Percentiles rank a stretch among this genome's conserved stretches.
These are phyloP conservation scores for Corapipo altera DNA, from an alignment of 2,113 vertebrate species.

Conservation along the genomic window DNA sequence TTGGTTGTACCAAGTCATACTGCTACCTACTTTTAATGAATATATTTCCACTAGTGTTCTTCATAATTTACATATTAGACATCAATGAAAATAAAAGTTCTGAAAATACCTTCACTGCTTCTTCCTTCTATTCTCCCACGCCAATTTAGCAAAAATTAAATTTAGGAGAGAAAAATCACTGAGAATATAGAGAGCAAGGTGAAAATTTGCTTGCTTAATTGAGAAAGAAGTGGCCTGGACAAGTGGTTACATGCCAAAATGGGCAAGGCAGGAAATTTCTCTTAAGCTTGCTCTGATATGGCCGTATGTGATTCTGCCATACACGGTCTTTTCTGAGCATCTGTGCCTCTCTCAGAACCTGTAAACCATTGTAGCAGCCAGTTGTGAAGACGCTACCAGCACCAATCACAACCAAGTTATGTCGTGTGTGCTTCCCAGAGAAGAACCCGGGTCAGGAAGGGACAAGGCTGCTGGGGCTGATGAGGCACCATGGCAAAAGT, in stretches of 20 bases:
- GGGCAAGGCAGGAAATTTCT: background rate
- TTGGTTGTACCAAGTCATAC: background rate
- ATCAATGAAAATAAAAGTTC: background rate
- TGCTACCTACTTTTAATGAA: background rate
- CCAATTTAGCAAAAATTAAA: background rate
- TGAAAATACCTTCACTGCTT: background rate
- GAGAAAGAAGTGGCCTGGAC: background rate
- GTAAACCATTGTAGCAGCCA: background rate
- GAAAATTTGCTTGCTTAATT: background rate
- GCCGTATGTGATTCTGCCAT: background rate
- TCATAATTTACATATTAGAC: background rate
- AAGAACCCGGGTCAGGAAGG: rapidly evolving
- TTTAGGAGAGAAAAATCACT: background rate
- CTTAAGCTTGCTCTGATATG: background rate
- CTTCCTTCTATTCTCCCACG: background rate
- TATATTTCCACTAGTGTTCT: background rate
- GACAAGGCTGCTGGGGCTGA: background rate
- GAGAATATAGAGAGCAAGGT: background rate
- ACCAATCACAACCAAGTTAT: background rate
- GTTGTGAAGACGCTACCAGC: background rate
- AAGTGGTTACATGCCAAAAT: background rate
- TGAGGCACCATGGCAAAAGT: background rate
- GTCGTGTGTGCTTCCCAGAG: background rate
- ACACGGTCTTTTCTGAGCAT: rapidly evolving
- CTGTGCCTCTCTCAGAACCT: background rate